These are phyloP conservation scores for Cherax quadricarinatus DNA, from an alignment of 1,140 invertebrate genomes.

Conservation along the genomic window DNA sequence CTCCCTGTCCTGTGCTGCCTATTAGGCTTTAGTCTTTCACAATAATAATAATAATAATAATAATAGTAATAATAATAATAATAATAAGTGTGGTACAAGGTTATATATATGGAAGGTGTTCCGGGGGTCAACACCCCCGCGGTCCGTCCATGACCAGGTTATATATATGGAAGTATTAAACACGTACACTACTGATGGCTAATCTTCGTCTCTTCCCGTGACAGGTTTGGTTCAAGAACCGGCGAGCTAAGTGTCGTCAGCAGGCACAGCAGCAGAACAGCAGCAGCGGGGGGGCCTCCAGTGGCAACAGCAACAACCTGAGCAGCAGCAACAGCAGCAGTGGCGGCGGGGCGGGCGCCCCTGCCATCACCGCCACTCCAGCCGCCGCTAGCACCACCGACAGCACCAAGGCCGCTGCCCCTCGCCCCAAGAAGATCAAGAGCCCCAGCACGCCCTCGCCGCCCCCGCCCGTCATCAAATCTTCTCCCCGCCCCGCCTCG, in stretches of 20 bases:
- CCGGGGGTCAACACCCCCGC: too few relatives aligned
- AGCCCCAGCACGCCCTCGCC: conserved; percentile 71
- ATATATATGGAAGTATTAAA: too few relatives aligned
- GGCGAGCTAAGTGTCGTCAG: conserved; percentile 75
- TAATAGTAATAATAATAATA: too few relatives aligned
- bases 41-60: too few relatives aligned
- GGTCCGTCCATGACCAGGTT: too few relatives aligned
- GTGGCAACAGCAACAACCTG: conserved; percentile 23
- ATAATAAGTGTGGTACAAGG: too few relatives aligned
- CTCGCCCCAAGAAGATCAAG: conserved; percentile 73
- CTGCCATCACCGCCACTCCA: conserved; percentile 62
- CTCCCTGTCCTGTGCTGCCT: too few relatives aligned
- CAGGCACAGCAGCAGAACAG: conserved; percentile 70
- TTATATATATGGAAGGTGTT: too few relatives aligned
- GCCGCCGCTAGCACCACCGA: conserved; percentile 58
- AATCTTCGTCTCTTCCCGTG: background rate
- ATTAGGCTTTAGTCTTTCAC: too few relatives aligned
- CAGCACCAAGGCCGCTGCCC: conserved; percentile 65
- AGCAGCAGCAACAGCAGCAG: conserved; percentile 68
- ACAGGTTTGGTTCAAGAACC: conserved; percentile 75
- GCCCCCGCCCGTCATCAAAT: conserved; percentile 67
- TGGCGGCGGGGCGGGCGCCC: conserved; percentile 49
- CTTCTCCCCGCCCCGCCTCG: conserved; percentile 63
- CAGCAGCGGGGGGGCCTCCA: conserved; percentile 50
- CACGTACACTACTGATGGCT: background rate